phyloP scores from a whole-genome alignment of 2,888 invertebrate species.

The Suillia variegata region DNA sequence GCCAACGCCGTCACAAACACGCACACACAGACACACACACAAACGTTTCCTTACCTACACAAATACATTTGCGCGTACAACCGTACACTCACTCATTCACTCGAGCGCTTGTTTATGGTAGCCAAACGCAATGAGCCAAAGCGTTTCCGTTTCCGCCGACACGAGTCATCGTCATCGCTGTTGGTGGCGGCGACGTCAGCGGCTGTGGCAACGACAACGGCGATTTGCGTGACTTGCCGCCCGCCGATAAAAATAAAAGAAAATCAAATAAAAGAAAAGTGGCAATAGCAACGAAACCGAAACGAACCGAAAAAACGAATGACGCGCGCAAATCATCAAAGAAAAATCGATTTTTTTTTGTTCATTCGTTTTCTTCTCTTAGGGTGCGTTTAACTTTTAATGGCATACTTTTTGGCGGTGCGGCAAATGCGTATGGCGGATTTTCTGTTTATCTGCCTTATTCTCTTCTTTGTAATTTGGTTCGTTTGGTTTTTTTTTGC shows the following conservation, averaged over 20 bases:
- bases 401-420: constrained; percentile 33
- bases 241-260: constrained; percentile 45
- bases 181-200: no score
- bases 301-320: constrained; percentile 22
- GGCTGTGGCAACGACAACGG: constrained; percentile 27
- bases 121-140: constrained; percentile 2
- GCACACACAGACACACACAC: neutral
- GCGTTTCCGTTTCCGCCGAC: constrained; percentile 43
- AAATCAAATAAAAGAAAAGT: constrained; percentile 32
- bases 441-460: neutral
- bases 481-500: neutral
- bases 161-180: constrained; percentile 20
- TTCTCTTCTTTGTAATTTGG: neutral
- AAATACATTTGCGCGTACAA: no score
- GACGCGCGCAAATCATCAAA: constrained; percentile 18
- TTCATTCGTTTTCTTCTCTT: no score
- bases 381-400: constrained; percentile 30
- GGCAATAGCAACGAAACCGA: constrained; percentile 13
- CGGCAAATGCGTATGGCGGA: constrained; percentile 1
- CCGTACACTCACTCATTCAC: no score
- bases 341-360: constrained; percentile 48
- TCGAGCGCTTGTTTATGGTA: no score
- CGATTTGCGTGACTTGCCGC: constrained; percentile 52
- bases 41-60: no score
- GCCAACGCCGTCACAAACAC: constrained; percentile 22